These are phyloP conservation scores for Climacteris rufus DNA, from an alignment of 2,113 vertebrate genomes.

Conservation along the genomic window DNA sequence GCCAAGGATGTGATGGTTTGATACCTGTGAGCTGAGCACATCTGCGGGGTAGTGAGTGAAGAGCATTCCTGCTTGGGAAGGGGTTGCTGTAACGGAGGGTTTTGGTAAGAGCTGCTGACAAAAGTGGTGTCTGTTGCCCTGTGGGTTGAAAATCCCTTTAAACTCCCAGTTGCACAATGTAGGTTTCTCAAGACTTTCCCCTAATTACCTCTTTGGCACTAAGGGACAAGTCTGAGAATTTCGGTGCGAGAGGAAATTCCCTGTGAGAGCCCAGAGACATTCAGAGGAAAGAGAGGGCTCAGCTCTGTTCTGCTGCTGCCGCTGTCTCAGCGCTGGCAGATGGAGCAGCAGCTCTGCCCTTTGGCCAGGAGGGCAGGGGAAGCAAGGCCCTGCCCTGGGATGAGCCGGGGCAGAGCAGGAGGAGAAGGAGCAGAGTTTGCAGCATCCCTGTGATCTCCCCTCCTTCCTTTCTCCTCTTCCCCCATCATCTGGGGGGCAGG, in stretches of 20 bases:
- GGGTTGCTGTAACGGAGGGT: neutral
- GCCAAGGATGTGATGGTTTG: neutral
- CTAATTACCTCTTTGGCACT: neutral
- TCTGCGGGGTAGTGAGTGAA: neutral
- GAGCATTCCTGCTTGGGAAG: neutral
- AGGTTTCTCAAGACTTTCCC: conserved; percentile 44
- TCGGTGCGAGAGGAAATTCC: neutral
- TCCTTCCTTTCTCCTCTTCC: neutral
- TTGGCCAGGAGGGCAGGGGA: neutral
- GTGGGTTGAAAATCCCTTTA: conserved; percentile 15
- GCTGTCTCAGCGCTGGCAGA: neutral
- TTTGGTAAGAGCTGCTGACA: conserved; percentile 9
- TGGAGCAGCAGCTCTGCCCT: neutral
- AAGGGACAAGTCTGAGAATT: neutral
- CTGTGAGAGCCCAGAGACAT: neutral
- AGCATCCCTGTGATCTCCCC: neutral
- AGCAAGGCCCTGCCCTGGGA: neutral
- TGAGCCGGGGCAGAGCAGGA: neutral
- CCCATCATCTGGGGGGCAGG: neutral
- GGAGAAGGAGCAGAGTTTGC: neutral
- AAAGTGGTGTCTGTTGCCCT: neutral
- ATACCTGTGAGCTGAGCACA: neutral
- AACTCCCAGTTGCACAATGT: conserved; percentile 12
- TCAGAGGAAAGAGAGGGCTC: neutral
- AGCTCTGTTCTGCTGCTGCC: neutral